Evolutionary conservation across 2,888 invertebrate genomes (phyloP).

Genomic region (Endotricha flammealis): DNA sequence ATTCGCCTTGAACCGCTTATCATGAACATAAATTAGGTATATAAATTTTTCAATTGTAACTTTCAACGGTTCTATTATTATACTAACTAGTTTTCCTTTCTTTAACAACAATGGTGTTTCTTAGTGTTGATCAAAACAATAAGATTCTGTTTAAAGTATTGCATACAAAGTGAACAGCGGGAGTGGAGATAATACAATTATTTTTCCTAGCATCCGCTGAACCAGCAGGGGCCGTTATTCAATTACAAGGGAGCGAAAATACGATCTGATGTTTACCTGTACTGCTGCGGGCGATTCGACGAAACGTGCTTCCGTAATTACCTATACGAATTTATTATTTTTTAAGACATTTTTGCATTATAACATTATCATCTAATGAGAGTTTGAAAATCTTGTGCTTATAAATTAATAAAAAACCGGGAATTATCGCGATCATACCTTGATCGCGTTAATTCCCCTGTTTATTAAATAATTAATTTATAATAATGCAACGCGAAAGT

Average conservation of each 20-base stretch:
- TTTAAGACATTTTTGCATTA: conserved; percentile 17
- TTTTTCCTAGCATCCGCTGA: conserved; percentile 58
- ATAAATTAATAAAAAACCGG: no score
- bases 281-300: conserved; percentile 48
- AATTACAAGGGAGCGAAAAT: conserved; percentile 60
- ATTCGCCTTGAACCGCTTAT: no score
- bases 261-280: conserved; percentile 56
- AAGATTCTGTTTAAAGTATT: conserved; percentile 37
- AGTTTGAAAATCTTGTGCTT: no score
- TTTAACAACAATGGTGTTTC: conserved; percentile 2
- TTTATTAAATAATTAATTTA: no score
- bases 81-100: conserved; percentile 2
- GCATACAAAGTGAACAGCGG: conserved; percentile 40
- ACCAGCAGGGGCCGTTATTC: conserved; percentile 61
- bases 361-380: no score
- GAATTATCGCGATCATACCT: no score
- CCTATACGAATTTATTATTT: conserved; percentile 36
- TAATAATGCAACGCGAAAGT: no score
- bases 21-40: no score
- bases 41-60: conserved; percentile 1
- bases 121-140: conserved; percentile 12
- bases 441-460: no score
- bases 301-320: conserved; percentile 51
- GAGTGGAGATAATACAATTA: conserved; percentile 58
- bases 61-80: neutral